Evolutionary conservation across 1,140 invertebrate genomes (phyloP).

Genomic region (Aphelinus atriplicis): DNA sequence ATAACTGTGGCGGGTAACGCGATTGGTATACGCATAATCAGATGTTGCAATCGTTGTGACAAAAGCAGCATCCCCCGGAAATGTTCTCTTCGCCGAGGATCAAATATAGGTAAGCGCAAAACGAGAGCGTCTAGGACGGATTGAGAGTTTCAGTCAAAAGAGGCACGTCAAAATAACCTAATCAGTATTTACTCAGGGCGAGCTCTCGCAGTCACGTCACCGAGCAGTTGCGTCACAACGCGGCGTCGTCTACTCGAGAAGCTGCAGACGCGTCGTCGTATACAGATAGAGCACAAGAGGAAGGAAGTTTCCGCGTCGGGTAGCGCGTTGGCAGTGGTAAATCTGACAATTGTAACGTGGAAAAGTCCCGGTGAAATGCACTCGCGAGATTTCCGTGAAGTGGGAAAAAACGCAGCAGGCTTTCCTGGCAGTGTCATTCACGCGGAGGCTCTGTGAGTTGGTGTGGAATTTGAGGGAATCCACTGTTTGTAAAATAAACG

Average conservation of each 20-base stretch:
- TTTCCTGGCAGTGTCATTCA: no score
- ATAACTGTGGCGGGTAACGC: no score
- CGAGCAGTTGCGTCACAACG: not conserved
- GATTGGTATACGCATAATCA: no score
- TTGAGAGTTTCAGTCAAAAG: not conserved
- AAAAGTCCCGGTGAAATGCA: not conserved
- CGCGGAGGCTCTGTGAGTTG: no score
- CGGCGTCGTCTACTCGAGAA: not conserved
- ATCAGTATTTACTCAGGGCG: not conserved
- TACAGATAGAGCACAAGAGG: not conserved
- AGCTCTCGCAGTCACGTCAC: not conserved
- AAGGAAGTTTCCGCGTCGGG: constrained; percentile 1
- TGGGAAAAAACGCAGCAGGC: not conserved
- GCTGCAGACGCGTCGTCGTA: not conserved
- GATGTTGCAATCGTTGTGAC: no score
- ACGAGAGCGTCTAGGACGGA: not conserved
- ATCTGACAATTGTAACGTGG: constrained; percentile 3
- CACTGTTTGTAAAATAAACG: not conserved
- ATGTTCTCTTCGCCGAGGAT: no score
- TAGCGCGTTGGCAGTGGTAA: not conserved
- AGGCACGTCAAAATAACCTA: constrained; percentile 3
- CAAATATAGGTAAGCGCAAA: not conserved
- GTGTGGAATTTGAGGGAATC: no score
- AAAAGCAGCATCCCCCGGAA: no score
- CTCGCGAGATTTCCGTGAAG: constrained; percentile 8